Conservation (phyloP, 2,113 vertebrate genomes). For the Zosterops lateralis region DNA sequence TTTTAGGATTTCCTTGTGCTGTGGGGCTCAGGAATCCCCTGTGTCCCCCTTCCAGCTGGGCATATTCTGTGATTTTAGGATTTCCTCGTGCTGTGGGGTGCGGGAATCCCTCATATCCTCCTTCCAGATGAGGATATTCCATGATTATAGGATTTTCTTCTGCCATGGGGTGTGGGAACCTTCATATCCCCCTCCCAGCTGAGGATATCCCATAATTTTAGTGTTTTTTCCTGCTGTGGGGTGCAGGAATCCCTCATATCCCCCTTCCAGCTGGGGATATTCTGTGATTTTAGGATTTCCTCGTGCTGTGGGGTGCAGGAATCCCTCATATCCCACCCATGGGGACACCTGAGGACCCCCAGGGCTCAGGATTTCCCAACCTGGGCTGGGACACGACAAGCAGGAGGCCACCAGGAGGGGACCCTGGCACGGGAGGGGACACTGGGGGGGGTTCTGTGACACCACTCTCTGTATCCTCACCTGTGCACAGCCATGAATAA, state of each 20-base stretch:
- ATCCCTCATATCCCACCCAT: background rate
- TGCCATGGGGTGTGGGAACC: no score
- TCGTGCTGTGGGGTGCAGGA: background rate
- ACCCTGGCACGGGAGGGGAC: background rate
- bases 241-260: background rate
- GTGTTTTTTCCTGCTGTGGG: no score
- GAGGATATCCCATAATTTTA: background rate
- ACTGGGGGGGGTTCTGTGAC: rapidly evolving
- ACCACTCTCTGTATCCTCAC: background rate
- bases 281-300: no score
- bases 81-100: background rate
- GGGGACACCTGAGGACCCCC: background rate
- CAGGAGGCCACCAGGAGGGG: background rate
- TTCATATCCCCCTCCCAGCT: rapidly evolving
- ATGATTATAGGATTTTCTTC: no score
- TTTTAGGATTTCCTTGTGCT: background rate
- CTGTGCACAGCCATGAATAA: background rate
- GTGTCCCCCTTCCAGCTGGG: no score
- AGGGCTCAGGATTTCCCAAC: background rate
- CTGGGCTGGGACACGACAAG: background rate
- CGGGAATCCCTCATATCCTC: background rate
- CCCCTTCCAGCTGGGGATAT: background rate
- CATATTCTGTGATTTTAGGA: background rate
- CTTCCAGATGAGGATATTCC: background rate
- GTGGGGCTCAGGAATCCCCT: no score